Percentiles rank a stretch among this genome's conserved stretches.
phyloP scores from a whole-genome alignment of 2,888 invertebrate genomes.

The Drosophila neoperkinsi region DNA sequence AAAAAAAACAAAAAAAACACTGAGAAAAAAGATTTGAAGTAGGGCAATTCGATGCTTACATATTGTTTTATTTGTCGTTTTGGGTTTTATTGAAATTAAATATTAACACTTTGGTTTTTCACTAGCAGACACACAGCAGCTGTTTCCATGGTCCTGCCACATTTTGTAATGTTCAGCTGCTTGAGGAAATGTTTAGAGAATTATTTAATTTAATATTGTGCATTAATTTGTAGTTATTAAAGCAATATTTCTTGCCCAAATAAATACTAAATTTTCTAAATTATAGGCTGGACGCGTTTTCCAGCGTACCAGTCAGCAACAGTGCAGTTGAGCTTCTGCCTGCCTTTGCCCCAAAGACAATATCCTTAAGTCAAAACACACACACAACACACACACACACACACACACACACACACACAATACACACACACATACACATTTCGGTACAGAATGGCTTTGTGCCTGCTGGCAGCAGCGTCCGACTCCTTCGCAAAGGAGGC shows the following conservation, averaged over 20 bases:
- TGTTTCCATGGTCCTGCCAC: slow-evolving; percentile 65
- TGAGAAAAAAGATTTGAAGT: slow-evolving; percentile 11
- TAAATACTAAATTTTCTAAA: no score
- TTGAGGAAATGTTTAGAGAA: neutral
- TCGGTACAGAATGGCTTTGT: slow-evolving; percentile 9
- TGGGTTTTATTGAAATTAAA: neutral
- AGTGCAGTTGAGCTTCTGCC: slow-evolving; percentile 78
- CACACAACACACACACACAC: slow-evolving; percentile 3
- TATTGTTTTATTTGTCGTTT: slow-evolving; percentile 26
- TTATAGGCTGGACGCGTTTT: slow-evolving; percentile 14
- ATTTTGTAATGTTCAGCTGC: slow-evolving; percentile 53
- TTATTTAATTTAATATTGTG: neutral
- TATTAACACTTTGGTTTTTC: slow-evolving; percentile 35
- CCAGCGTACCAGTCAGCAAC: slow-evolving; percentile 80
- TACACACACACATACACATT: slow-evolving; percentile 7
- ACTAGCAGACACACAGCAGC: slow-evolving; percentile 75
- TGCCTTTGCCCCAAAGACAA: slow-evolving; percentile 24
- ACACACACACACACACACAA: slow-evolving; percentile 1
- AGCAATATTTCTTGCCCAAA: neutral
- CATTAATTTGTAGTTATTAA: neutral
- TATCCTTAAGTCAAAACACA: slow-evolving; percentile 19
- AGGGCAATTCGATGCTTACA: slow-evolving; percentile 22
- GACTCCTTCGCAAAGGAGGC: no score
- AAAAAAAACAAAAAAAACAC: slow-evolving; percentile 7
- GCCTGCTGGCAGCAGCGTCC: slow-evolving; percentile 13